Conservation (phyloP, 1,140 invertebrate species). For the Centruroides sculpturatus region DNA sequence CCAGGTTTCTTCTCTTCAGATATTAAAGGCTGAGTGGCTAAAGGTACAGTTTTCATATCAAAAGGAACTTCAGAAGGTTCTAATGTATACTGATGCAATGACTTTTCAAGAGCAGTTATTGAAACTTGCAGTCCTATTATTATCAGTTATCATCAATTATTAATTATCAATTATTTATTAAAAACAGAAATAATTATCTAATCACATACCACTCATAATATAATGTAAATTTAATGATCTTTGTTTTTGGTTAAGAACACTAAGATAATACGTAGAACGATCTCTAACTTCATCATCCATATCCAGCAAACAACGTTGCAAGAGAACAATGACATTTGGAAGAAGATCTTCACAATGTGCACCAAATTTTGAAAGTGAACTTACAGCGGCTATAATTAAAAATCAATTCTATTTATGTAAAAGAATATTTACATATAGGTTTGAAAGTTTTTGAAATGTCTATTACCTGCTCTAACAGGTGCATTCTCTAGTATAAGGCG, state of each 20-base stretch:
- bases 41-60: slow-evolving; percentile 74
- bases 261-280: slow-evolving; percentile 90
- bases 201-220: slow-evolving; percentile 54
- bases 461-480: slow-evolving; percentile 57
- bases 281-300: slow-evolving; percentile 97
- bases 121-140: slow-evolving; percentile 48
- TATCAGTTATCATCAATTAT: neutral
- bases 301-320: slow-evolving; percentile 83
- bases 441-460: neutral
- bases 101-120: slow-evolving; percentile 67
- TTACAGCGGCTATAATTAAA: slow-evolving; percentile 62
- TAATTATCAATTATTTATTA: neutral
- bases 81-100: slow-evolving; percentile 67
- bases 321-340: slow-evolving; percentile 60
- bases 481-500: slow-evolving; percentile 93
- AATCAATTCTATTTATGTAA: neutral
- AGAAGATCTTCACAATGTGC: slow-evolving; percentile 82
- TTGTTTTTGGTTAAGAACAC: slow-evolving; percentile 56
- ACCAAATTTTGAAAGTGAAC: slow-evolving; percentile 93
- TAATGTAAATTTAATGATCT: slow-evolving; percentile 59
- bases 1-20: slow-evolving; percentile 28
- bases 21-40: slow-evolving; percentile 42
- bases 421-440: neutral
- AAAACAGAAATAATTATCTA: neutral
- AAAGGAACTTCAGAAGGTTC: slow-evolving; percentile 58